Conservation (phyloP, 2,113 vertebrate species). For the Eudyptes chrysolophus region DNA sequence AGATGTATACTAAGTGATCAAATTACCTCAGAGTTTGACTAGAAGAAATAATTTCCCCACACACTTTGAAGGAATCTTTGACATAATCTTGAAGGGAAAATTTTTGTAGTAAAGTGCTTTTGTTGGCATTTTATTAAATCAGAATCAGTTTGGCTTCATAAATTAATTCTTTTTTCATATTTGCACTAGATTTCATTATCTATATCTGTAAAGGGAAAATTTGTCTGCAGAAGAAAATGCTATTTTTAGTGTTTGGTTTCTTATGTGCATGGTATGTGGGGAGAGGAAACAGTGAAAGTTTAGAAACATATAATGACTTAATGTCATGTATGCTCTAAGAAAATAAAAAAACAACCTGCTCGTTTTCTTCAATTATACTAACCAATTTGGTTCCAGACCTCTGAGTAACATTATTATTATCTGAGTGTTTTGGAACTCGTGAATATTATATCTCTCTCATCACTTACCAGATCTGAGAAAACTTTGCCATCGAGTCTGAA, state of each 20-base stretch:
- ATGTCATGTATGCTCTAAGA: background rate
- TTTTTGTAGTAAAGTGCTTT: background rate
- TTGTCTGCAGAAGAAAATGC: background rate
- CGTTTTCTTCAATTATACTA: slow-evolving; percentile 8
- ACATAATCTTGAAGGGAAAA: background rate
- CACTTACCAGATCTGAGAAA: background rate
- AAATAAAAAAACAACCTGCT: background rate
- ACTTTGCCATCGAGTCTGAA: background rate
- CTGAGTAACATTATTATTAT: background rate
- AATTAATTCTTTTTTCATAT: background rate
- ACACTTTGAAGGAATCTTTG: background rate
- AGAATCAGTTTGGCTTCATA: background rate
- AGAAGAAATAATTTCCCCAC: background rate
- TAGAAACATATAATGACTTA: background rate
- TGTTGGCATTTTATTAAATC: background rate
- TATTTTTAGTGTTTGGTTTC: background rate
- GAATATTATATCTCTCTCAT: background rate
- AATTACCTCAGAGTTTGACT: background rate
- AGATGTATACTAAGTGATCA: background rate
- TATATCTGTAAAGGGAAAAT: background rate
- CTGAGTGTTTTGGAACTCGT: background rate
- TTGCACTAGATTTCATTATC: background rate
- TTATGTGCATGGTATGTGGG: background rate
- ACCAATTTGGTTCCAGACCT: background rate
- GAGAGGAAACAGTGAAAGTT: background rate